Evolutionary conservation across 2,888 invertebrate species (phyloP).

Genomic region (Micropterix aruncella): DNA sequence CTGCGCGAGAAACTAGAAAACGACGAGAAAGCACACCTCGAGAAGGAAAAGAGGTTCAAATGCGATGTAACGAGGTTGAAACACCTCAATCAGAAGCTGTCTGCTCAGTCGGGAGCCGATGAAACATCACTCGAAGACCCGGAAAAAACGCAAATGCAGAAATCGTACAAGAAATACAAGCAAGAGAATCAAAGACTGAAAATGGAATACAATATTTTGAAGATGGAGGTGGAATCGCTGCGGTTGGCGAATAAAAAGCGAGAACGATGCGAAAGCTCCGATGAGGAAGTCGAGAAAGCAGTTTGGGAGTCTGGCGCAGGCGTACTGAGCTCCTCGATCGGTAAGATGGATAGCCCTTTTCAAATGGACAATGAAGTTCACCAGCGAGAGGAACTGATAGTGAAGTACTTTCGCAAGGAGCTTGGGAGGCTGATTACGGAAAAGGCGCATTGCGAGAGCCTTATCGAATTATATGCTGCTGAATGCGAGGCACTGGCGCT

Average conservation of each 20-base stretch:
- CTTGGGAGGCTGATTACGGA: background rate
- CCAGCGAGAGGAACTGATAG: background rate
- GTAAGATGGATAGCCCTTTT: background rate
- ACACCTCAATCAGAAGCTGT: background rate
- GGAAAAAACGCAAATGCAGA: too few relatives aligned
- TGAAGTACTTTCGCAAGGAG: background rate
- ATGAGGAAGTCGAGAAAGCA: background rate
- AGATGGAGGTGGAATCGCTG: background rate
- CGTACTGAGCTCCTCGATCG: background rate
- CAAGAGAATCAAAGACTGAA: background rate
- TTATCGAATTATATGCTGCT: background rate
- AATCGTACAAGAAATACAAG: background rate
- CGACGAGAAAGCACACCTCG: background rate
- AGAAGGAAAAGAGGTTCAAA: background rate
- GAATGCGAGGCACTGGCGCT: too few relatives aligned
- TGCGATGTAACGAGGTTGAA: background rate
- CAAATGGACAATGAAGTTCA: background rate
- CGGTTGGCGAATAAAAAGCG: background rate
- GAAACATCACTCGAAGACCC: background rate
- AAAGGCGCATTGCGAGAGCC: background rate
- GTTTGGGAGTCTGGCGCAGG: background rate
- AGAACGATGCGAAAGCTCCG: background rate
- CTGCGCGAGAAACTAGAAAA: background rate
- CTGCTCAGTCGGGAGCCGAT: too few relatives aligned
- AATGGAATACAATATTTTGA: background rate